Base-by-base conservation (phyloP, 1,140 invertebrate genomes). In the Mercenaria mercenaria region DNA sequence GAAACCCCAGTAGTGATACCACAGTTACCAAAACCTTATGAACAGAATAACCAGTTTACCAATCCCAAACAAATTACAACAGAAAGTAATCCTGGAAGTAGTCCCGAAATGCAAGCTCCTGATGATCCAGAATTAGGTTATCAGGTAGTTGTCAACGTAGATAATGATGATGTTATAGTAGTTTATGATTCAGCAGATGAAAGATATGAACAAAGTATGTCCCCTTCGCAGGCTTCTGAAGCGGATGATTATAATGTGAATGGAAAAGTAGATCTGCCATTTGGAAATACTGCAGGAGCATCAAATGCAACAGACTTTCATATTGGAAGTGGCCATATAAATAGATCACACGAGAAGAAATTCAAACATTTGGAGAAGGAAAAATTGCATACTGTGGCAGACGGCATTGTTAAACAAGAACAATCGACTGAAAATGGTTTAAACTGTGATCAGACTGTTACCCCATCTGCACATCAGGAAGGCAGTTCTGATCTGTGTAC, bases 131-230 rank as follows among this genome's bases (percentile, higher is more conserved):
- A 79, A 59, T 50, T 56, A 56, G 43, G 26, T 4, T 59, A 64
- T 43, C 56, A 59, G 52, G 56, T 59, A 41, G 80, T 82, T 1
- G 80, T 82, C 8, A 82, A 82, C 41, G 80, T 82, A 37, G 80
- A 82, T 32, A 59, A 82, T 67, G 80, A 82, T 82, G 59, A 82
- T 37, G n/a, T 82, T 26, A 26, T 82, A 26, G 37, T 64, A 18
- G 37, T 82, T 23, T 82, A 82, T 67, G 80, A 82, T 32, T 43
- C 56, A 2, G n/a, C 13, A 41, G 52, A 18, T 64, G 26, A 29
- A 26, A 39, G 29, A 64, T 10, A 67, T 64, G 32, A n/a, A 37
- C 8, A 37, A 52, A n/a, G 23, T 6, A 79, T 79, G 6, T n/a
- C 47, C 13, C 47, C 43, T 10, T 8, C 76, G 0, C 50, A 47